Percentiles rank a stretch among this genome's conserved stretches.
These are phyloP conservation scores for Etheostoma perlongum DNA, from an alignment of 2,797 vertebrate species.

Conservation along the genomic window DNA sequence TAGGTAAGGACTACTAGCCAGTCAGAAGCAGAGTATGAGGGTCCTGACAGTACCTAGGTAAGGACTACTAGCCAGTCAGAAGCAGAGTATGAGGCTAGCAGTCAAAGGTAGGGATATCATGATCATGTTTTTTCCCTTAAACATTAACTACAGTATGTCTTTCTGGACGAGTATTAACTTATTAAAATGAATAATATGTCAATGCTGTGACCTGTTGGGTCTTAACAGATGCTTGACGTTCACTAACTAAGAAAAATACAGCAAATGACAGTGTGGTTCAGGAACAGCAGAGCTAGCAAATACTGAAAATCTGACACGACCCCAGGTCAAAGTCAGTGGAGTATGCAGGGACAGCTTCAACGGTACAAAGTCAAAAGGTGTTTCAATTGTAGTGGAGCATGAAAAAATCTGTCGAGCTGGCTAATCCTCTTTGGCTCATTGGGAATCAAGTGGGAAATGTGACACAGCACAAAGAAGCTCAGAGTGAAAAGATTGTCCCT, in stretches of 20 bases:
- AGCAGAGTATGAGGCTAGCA: background rate
- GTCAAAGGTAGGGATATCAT: background rate
- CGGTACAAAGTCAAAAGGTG: conserved; percentile 35
- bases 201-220: background rate
- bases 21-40: no score
- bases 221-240: background rate
- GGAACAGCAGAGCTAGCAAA: conserved; percentile 1
- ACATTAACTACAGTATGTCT: background rate
- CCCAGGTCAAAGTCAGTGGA: conserved; percentile 33
- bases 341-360: conserved; percentile 16
- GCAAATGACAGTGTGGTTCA: background rate
- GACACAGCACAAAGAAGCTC: conserved; percentile 24
- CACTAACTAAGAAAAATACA: background rate
- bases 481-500: conserved; percentile 1
- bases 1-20: no score
- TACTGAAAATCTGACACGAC: background rate
- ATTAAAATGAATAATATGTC: background rate
- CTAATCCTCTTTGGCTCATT: conserved; percentile 58
- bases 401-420: conserved; percentile 46
- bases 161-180: background rate
- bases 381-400: conserved; percentile 42
- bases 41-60: no score
- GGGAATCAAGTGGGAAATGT: conserved; percentile 34
- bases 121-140: background rate
- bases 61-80: no score